Percentiles rank a stretch among this genome's conserved stretches.
Conservation (phyloP, 1,140 invertebrate species). For the Lordiphosa clarofinis region DNA sequence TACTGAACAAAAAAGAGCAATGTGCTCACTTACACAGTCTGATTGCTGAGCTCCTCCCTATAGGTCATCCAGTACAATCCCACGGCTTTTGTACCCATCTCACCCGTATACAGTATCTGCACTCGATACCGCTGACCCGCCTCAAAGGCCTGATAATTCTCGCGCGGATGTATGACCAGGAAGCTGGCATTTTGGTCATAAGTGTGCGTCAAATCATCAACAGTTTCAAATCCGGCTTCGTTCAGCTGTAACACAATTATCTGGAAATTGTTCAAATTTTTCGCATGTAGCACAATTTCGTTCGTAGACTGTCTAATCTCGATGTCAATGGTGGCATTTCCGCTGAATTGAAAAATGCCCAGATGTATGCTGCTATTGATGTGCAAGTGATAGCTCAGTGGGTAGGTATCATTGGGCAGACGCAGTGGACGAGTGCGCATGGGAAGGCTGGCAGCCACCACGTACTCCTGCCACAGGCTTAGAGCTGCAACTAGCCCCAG, state of each 20-base stretch:
- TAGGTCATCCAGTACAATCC: constrained; percentile 85
- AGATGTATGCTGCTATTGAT: constrained; percentile 83
- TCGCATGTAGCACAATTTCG: constrained; percentile 81
- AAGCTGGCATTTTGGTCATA: constrained; percentile 31
- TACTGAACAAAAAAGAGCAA: neutral
- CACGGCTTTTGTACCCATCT: constrained; percentile 68
- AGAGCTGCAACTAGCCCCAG: constrained; percentile 20
- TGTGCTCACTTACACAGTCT: constrained; percentile 48
- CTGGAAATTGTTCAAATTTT: constrained; percentile 64
- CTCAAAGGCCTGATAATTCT: constrained; percentile 67
- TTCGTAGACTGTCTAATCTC: constrained; percentile 72
- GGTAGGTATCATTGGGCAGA: constrained; percentile 82
- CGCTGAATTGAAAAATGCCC: constrained; percentile 81
- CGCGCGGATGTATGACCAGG: constrained; percentile 59
- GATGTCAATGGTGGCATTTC: constrained; percentile 82
- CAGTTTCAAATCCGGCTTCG: constrained; percentile 18
- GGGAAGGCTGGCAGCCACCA: constrained; percentile 3
- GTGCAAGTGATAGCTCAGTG: constrained; percentile 84
- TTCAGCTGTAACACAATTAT: constrained; percentile 48
- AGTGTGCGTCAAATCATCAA: constrained; percentile 58
- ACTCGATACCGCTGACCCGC: constrained; percentile 59
- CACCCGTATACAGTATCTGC: constrained; percentile 63
- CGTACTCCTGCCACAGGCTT: constrained; percentile 5
- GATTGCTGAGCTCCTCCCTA: constrained; percentile 40
- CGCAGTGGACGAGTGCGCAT: constrained; percentile 76